A percentile compares a stretch with the other conserved stretches of the same genome.
phyloP scores from a whole-genome alignment of 1,140 invertebrate species.

The Drosophila suzukii region DNA sequence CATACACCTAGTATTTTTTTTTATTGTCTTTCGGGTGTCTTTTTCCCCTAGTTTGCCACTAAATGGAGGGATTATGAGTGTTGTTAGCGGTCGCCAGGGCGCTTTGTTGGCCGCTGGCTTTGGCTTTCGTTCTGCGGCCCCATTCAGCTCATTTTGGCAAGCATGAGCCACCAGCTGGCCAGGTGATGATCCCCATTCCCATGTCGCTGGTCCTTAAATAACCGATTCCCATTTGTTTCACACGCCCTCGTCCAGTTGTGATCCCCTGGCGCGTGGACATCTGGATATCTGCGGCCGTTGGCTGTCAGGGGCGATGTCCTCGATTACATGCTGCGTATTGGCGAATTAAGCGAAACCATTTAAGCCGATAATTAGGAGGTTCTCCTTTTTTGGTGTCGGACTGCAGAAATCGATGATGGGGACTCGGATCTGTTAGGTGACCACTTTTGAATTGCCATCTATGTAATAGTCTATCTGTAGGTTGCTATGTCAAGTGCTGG shows the following conservation, averaged over 20 bases:
- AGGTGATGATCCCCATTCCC: slow-evolving; percentile 7
- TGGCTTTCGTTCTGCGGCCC: slow-evolving; percentile 18
- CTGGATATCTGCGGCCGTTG: slow-evolving; percentile 12
- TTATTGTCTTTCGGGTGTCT: slow-evolving; percentile 27
- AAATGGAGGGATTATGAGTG: slow-evolving; percentile 80
- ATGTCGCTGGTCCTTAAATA: slow-evolving; percentile 48
- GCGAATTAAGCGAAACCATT: slow-evolving; percentile 30
- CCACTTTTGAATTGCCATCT: slow-evolving; percentile 4
- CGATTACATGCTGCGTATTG: slow-evolving; percentile 34
- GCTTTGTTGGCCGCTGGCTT: slow-evolving; percentile 37
- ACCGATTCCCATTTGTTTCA: slow-evolving; percentile 60
- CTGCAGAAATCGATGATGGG: slow-evolving; percentile 1
- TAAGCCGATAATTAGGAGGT: slow-evolving; percentile 31
- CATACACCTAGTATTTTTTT: not conserved
- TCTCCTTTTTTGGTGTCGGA: not conserved
- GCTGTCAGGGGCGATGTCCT: slow-evolving; percentile 28
- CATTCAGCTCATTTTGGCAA: slow-evolving; percentile 60
- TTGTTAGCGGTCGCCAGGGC: slow-evolving; percentile 70
- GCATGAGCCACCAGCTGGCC: slow-evolving; percentile 2
- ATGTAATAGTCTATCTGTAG: not conserved
- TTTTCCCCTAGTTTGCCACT: slow-evolving; percentile 57
- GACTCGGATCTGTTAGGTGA: not conserved
- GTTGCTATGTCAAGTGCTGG: not conserved
- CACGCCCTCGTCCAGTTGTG: slow-evolving; percentile 32
- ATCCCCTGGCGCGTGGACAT: slow-evolving; percentile 10